A percentile compares a stretch with the other conserved stretches of the same genome.
Evolutionary conservation across 2,113 vertebrate species (phyloP).

Genomic region (Megaceryle maxima): DNA sequence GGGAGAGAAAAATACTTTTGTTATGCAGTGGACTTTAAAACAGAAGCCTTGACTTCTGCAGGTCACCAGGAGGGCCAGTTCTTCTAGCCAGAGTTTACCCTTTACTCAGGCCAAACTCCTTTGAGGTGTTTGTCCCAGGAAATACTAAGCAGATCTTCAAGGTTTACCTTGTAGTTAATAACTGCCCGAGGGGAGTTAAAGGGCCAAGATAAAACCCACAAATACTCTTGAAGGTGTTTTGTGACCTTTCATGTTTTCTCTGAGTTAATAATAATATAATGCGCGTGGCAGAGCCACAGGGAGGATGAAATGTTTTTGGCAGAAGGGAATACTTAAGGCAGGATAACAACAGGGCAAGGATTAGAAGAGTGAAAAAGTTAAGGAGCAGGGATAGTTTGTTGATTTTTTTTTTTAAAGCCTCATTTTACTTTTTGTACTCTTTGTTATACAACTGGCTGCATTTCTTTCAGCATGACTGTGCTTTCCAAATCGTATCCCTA

Average conservation of each 20-base stretch:
- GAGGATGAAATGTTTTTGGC: slow-evolving; percentile 22
- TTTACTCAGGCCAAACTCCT: neutral
- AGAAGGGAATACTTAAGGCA: neutral
- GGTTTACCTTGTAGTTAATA: neutral
- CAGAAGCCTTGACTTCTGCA: slow-evolving; percentile 65
- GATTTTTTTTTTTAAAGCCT: neutral
- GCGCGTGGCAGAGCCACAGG: neutral
- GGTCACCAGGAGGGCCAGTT: slow-evolving; percentile 27
- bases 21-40: slow-evolving; percentile 67
- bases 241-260: neutral
- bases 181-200: neutral
- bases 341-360: neutral
- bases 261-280: neutral
- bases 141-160: neutral
- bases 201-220: neutral
- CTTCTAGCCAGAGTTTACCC: neutral
- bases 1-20: slow-evolving; percentile 77
- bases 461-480: neutral
- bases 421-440: neutral
- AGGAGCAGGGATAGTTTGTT: neutral
- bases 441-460: neutral
- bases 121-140: neutral
- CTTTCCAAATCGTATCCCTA: neutral
- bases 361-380: neutral
- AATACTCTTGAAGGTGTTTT: neutral